phyloP scores from a whole-genome alignment of 2,797 vertebrate genomes.

The Myripristis jacobus region DNA sequence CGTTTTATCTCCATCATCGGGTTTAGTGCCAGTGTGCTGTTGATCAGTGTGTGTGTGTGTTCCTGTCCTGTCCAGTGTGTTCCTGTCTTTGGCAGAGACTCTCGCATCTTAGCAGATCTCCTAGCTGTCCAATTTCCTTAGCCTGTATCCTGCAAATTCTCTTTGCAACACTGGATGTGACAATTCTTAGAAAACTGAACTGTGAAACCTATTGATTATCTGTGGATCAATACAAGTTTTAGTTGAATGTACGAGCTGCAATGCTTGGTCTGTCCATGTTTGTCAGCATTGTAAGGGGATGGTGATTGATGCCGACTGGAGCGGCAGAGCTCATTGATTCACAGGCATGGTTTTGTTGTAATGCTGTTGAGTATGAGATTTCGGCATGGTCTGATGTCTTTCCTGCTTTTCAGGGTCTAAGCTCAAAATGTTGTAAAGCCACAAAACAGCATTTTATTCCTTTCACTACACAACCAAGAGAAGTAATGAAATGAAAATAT shows the following conservation, averaged over 20 bases:
- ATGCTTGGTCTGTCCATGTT: neutral
- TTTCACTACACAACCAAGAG: no score
- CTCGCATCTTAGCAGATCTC: no score
- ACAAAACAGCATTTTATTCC: constrained; percentile 19
- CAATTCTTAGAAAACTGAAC: neutral
- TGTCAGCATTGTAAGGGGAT: constrained; percentile 1
- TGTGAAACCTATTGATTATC: constrained; percentile 21
- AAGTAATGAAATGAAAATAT: no score
- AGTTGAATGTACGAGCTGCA: neutral
- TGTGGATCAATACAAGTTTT: constrained; percentile 5
- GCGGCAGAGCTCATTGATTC: constrained; percentile 25
- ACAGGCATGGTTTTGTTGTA: neutral
- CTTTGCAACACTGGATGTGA: neutral
- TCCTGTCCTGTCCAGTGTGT: no score
- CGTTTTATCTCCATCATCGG: no score
- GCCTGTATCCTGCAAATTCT: no score
- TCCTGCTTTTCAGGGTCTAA: constrained; percentile 29
- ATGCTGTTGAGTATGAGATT: constrained; percentile 22
- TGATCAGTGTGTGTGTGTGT: no score
- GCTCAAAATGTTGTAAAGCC: constrained; percentile 16
- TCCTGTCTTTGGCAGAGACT: neutral
- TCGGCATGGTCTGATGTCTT: neutral
- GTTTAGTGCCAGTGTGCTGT: no score
- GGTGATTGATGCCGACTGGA: constrained; percentile 29
- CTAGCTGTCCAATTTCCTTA: neutral